Percentiles rank a stretch among this genome's conserved stretches.
Evolutionary conservation across 2,888 invertebrate genomes (phyloP).

Genomic region (Steromphala cineraria): DNA sequence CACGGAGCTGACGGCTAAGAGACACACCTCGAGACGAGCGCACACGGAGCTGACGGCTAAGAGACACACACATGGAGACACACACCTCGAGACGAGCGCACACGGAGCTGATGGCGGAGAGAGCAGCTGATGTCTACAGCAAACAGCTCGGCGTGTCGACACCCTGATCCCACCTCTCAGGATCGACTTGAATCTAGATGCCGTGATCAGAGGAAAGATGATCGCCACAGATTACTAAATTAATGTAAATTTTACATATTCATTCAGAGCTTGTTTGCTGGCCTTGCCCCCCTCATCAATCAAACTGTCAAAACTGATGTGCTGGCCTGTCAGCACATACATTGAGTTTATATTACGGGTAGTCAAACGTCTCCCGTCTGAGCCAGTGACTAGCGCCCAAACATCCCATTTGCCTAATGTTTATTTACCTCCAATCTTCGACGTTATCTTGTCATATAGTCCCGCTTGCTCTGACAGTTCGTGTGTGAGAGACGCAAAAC

Average conservation of each 20-base stretch:
- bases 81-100: too few relatives aligned
- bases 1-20: too few relatives aligned
- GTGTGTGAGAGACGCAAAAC: neutral
- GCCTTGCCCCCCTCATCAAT: neutral
- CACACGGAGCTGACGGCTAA: too few relatives aligned
- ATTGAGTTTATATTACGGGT: neutral
- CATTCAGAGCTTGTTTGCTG: neutral
- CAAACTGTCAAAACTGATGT: neutral
- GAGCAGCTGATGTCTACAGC: neutral
- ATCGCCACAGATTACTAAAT: constrained; percentile 4
- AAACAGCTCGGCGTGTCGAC: neutral
- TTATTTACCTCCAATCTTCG: neutral
- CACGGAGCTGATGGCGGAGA: too few relatives aligned
- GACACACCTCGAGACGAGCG: too few relatives aligned
- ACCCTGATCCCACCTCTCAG: neutral
- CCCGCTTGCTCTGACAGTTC: neutral
- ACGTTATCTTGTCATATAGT: neutral
- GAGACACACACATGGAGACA: too few relatives aligned
- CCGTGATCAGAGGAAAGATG: constrained; percentile 4
- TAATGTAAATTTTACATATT: constrained; percentile 17
- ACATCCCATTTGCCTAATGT: constrained; percentile 20
- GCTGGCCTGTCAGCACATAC: constrained; percentile 11
- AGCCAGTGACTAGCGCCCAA: neutral
- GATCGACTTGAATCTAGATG: neutral
- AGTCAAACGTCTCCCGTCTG: neutral